Percentiles rank a stretch among this genome's conserved stretches.
Evolutionary conservation across 1,140 invertebrate genomes (phyloP).

Genomic region (Berghia stephanieae): DNA sequence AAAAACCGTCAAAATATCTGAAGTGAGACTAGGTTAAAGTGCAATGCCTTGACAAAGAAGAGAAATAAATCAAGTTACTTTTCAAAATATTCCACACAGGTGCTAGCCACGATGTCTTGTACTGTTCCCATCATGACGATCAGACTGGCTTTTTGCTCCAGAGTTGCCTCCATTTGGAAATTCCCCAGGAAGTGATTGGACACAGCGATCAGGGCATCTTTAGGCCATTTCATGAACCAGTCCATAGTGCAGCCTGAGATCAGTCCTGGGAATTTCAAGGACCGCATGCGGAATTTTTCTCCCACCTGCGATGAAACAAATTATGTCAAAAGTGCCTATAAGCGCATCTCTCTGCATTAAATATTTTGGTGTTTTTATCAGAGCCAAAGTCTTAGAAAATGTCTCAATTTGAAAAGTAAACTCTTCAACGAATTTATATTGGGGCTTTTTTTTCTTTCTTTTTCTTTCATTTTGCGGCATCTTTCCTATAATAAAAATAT

Average conservation of each 20-base stretch:
- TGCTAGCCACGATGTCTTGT: conserved; percentile 82
- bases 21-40: too few species aligned
- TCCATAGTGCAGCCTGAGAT: conserved; percentile 97
- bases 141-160: conserved; percentile 82
- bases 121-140: conserved; percentile 82
- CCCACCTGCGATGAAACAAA: conserved; percentile 55
- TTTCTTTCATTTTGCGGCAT: too few species aligned
- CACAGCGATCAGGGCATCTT: conserved; percentile 91
- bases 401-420: too few species aligned
- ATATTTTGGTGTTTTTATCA: too few species aligned
- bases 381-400: too few species aligned
- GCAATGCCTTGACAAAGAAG: too few species aligned
- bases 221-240: conserved; percentile 97
- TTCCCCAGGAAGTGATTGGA: conserved; percentile 88
- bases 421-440: too few species aligned
- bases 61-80: conserved; percentile 67
- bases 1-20: too few species aligned
- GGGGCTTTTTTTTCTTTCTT: too few species aligned
- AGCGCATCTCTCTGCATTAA: too few species aligned
- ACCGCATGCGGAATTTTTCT: conserved; percentile 74
- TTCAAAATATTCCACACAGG: conserved; percentile 92
- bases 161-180: conserved; percentile 87
- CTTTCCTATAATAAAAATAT: too few species aligned
- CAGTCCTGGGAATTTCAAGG: conserved; percentile 91
- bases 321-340: not conserved